These are phyloP conservation scores for Cyprinella venusta DNA, from an alignment of 2,797 vertebrate species.

Conservation along the genomic window DNA sequence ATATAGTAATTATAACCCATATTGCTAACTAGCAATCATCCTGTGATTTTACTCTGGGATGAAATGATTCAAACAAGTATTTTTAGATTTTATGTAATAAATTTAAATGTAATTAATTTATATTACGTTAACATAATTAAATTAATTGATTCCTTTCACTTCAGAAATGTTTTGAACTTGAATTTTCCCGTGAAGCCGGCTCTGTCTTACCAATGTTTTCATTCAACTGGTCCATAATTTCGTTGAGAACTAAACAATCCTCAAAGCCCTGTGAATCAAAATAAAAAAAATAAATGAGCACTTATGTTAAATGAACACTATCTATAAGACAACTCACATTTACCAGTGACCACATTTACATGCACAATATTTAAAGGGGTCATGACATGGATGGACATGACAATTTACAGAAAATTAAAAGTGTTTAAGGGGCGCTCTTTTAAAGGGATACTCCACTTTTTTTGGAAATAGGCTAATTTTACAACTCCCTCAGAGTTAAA, in stretches of 20 bases:
- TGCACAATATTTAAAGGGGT: not conserved
- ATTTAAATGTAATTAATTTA: not conserved
- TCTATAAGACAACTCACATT: not conserved
- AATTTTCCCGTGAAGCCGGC: not conserved
- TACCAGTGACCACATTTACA: not conserved
- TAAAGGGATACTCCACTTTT: too few relatives aligned
- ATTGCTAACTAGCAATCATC: not conserved
- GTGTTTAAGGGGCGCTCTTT: too few relatives aligned
- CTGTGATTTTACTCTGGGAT: not conserved
- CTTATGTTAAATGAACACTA: too few relatives aligned
- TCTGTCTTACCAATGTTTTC: constrained; percentile 86
- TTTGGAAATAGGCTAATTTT: too few relatives aligned
- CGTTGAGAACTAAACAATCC: constrained; percentile 94
- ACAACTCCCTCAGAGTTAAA: too few relatives aligned
- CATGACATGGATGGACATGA: too few relatives aligned
- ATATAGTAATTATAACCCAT: not conserved
- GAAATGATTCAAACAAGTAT: not conserved
- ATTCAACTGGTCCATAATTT: constrained; percentile 88
- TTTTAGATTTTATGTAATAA: too few relatives aligned
- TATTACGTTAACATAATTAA: not conserved
- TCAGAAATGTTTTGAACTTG: not conserved
- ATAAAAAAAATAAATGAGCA: constrained; percentile 1
- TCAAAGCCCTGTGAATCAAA: constrained; percentile 89
- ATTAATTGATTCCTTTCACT: not conserved
- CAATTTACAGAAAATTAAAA: too few relatives aligned